Percentiles rank a stretch among this genome's conserved stretches.
phyloP scores from a whole-genome alignment of 2,797 vertebrate genomes.

The Ceryle rudis region DNA sequence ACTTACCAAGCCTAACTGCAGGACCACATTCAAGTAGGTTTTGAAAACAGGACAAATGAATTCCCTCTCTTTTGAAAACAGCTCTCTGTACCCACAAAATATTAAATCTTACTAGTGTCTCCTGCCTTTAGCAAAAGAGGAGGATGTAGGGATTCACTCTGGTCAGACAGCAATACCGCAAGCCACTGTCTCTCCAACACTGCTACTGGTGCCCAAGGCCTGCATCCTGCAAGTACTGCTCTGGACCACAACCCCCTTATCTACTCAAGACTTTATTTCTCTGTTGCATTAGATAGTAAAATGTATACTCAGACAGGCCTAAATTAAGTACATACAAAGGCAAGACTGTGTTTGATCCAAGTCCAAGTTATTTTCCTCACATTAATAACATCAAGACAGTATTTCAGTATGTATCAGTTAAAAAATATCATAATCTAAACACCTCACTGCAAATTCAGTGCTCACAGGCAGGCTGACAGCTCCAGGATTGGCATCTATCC shows the following conservation, averaged over 20 bases:
- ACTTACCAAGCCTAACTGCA: background rate
- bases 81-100: background rate
- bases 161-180: background rate
- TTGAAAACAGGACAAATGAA: background rate
- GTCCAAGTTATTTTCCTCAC: background rate
- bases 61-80: background rate
- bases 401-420: background rate
- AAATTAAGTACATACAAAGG: background rate
- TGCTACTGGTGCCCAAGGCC: fast-evolving
- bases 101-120: background rate
- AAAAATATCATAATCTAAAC: background rate
- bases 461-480: background rate
- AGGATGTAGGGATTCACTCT: background rate
- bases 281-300: background rate
- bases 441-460: background rate
- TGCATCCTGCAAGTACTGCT: background rate
- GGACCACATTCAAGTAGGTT: background rate
- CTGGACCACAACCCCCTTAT: background rate
- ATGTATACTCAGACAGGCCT: background rate
- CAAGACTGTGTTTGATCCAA: background rate
- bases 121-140: background rate
- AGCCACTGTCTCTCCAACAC: background rate
- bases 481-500: background rate
- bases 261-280: background rate
- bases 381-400: background rate